Evolutionary conservation across 2,113 vertebrate species (phyloP).

Genomic region (Ophthalmolycus amberensis): DNA sequence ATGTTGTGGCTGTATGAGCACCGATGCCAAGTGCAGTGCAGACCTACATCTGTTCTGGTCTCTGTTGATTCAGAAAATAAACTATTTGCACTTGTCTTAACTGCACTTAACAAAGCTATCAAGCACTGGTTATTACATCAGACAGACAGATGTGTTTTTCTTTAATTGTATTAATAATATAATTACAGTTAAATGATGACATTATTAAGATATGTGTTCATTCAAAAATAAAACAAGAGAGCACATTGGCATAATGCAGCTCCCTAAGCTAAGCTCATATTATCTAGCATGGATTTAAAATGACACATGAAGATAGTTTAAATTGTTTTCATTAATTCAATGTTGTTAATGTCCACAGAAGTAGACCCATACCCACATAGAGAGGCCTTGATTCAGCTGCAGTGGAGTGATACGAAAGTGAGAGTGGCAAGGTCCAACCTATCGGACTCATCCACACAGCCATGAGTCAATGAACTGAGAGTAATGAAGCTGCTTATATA

Average conservation of each 20-base stretch:
- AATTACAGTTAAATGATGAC: not conserved
- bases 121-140: constrained; percentile 26
- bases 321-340: constrained; percentile 29
- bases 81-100: not conserved
- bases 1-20: constrained; percentile 71
- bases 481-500: constrained; percentile 63
- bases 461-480: constrained; percentile 61
- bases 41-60: constrained; percentile 68
- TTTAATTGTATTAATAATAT: not conserved
- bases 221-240: not conserved
- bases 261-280: not conserved
- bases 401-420: constrained; percentile 31
- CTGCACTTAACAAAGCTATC: constrained; percentile 14
- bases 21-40: constrained; percentile 63
- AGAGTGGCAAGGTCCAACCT: constrained; percentile 30
- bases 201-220: constrained; percentile 11
- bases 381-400: constrained; percentile 35
- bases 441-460: constrained; percentile 41
- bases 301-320: constrained; percentile 23
- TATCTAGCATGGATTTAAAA: constrained; percentile 17
- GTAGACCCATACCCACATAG: not conserved
- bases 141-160: not conserved
- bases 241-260: not conserved
- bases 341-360: constrained; percentile 19
- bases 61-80: constrained; percentile 71